Conservation (phyloP, 23 tunicate genomes). For the Styela clava region DNA sequence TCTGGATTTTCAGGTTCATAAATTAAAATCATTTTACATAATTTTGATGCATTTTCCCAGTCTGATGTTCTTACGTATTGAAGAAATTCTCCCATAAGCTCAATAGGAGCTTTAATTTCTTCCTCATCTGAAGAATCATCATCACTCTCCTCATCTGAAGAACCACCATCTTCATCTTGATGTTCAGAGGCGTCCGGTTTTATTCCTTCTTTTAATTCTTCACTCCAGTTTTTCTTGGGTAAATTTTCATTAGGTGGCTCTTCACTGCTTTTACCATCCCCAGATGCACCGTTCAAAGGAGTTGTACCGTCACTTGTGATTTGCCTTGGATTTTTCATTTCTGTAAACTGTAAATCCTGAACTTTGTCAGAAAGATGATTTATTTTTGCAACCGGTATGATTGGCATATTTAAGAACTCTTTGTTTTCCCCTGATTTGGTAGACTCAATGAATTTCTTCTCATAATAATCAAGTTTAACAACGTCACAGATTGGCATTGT, state of each 20-base stretch:
- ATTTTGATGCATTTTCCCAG: conserved; percentile 84
- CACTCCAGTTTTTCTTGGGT: background rate
- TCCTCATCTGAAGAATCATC: conserved; percentile 46
- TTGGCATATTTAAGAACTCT: background rate
- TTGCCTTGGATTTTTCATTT: background rate
- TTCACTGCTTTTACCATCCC: background rate
- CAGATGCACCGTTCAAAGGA: background rate
- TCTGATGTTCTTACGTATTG: conserved; percentile 67
- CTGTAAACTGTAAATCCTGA: background rate
- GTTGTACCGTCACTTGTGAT: background rate
- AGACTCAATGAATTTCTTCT: no score
- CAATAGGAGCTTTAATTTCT: conserved; percentile 69
- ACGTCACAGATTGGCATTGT: no score
- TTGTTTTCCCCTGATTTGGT: no score
- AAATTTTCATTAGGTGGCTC: background rate
- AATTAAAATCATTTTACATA: conserved; percentile 79
- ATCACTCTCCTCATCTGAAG: conserved; percentile 21
- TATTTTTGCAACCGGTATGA: background rate
- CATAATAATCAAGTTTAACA: no score
- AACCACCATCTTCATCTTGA: conserved; percentile 1
- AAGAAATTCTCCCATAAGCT: conserved; percentile 75
- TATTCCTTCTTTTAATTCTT: background rate
- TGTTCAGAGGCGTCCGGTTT: background rate
- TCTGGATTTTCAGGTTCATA: conserved; percentile 85
- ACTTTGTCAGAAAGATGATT: background rate